Conservation (phyloP, 2,888 invertebrate species). For the Orthonychiurus folsomi region DNA sequence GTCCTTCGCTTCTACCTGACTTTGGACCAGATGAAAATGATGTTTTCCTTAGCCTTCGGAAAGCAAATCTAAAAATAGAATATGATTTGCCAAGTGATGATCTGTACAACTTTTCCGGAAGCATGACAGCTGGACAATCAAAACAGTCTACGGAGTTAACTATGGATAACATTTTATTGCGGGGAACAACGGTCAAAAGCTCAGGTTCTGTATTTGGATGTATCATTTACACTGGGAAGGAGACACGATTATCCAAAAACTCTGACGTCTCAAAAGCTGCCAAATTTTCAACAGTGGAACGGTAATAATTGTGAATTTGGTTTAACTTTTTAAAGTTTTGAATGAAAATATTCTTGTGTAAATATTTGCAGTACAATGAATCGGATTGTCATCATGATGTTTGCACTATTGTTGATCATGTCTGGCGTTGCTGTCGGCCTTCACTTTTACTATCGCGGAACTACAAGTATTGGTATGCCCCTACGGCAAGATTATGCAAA, state of each 20-base stretch:
- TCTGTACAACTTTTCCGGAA: slow-evolving; percentile 19
- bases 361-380: slow-evolving; percentile 21
- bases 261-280: slow-evolving; percentile 58
- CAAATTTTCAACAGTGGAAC: slow-evolving; percentile 60
- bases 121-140: background rate
- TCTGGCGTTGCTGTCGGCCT: slow-evolving; percentile 1
- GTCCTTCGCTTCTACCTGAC: slow-evolving; percentile 43
- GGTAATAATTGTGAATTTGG: slow-evolving; percentile 42
- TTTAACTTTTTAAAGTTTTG: background rate
- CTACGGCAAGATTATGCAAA: too few species aligned
- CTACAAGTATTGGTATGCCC: background rate
- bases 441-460: background rate
- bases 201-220: slow-evolving; percentile 92
- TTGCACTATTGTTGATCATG: slow-evolving; percentile 15
- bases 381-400: slow-evolving; percentile 20
- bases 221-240: slow-evolving; percentile 90
- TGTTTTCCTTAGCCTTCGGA: background rate
- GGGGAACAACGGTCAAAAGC: slow-evolving; percentile 86
- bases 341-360: slow-evolving; percentile 14
- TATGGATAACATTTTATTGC: slow-evolving; percentile 63
- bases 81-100: slow-evolving; percentile 19
- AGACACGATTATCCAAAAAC: slow-evolving; percentile 97
- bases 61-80: slow-evolving; percentile 10
- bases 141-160: slow-evolving; percentile 12
- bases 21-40: slow-evolving; percentile 25